Conservation (phyloP, 2,113 vertebrate species). For the Lethenteron camtschaticum region DNA sequence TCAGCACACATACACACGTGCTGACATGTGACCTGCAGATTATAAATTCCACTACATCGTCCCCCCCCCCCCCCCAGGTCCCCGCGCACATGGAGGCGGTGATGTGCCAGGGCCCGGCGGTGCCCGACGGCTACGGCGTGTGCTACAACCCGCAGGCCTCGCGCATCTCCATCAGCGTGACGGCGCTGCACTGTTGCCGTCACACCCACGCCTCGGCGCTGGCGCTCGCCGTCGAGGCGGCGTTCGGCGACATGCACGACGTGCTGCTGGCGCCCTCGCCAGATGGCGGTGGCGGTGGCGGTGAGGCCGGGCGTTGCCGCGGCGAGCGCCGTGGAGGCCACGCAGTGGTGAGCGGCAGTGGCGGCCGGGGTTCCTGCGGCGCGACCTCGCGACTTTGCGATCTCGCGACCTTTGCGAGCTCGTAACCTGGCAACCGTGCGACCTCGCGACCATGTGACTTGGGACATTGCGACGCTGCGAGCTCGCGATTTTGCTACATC, state of each 20-base stretch:
- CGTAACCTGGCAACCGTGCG: no score
- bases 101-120: constrained; percentile 46
- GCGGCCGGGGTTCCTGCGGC: constrained; percentile 10
- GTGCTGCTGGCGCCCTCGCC: constrained; percentile 14
- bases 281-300: background rate
- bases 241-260: constrained; percentile 27
- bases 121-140: constrained; percentile 43
- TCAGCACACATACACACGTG: no score
- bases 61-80: constrained; percentile 20
- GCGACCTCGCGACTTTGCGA: constrained; percentile 3
- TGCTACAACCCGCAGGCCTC: constrained; percentile 42
- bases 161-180: constrained; percentile 39
- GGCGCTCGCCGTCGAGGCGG: constrained; percentile 22
- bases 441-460: no score
- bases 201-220: constrained; percentile 36
- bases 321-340: constrained; percentile 10
- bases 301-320: background rate
- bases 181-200: constrained; percentile 46
- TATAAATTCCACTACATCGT: background rate
- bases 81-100: constrained; percentile 38
- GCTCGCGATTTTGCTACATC: no score
- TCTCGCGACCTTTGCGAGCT: no score
- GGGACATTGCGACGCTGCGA: no score
- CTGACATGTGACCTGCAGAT: no score
- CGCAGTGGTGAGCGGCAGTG: constrained; percentile 9